Base-by-base conservation (phyloP, 2,113 vertebrate genomes). In the Cebidichthys violaceus region DNA sequence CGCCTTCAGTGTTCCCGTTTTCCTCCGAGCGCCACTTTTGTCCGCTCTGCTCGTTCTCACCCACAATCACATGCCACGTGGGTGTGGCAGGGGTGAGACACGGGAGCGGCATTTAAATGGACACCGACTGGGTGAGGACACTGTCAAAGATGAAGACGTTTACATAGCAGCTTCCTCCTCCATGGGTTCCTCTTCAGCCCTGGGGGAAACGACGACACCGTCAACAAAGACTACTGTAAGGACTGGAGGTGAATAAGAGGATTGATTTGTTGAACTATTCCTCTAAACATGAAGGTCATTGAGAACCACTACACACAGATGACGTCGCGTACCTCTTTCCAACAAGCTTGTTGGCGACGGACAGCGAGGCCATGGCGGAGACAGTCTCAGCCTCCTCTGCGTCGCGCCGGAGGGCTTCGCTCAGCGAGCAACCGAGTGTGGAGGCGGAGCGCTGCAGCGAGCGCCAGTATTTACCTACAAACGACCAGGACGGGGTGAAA, bases 281-380 rank as follows among this genome's bases (percentile, higher is more conserved):
- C 18, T 45, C 31, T 41, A 31, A 55, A 57, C 31, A 17, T 22
- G 4, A 8, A 3, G 18, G 20, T 22, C 5, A 11, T 1, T 29
- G 1, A 45, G 29, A 70, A 15, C 9, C 13, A 11, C 39, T 4
- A 60, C 27, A 66, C 18, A 69, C 1, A 29, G 39, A 70, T 74
- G 35, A 43, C 35, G 22, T 3, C 17, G 18, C 54, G 5, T 67
- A 99, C 98, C 96, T 97, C 92, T 96, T 98, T 83, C 96, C 96
- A 1, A 96, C 93, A 2, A 96, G 92, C 86, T 97, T 98, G 90
- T 97, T 97, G 1, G 95, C 98, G 67, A 99, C 96, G 0, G 98
- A 99, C 79, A 99, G 81, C 0, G 97, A 99, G 33, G 98, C 98
- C 98, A 99, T 99, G 71, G 98, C 98, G 0, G 97, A 98, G 81